These are phyloP conservation scores for Semicossyphus pulcher DNA, from an alignment of 2,113 vertebrate species.

Conservation along the genomic window DNA sequence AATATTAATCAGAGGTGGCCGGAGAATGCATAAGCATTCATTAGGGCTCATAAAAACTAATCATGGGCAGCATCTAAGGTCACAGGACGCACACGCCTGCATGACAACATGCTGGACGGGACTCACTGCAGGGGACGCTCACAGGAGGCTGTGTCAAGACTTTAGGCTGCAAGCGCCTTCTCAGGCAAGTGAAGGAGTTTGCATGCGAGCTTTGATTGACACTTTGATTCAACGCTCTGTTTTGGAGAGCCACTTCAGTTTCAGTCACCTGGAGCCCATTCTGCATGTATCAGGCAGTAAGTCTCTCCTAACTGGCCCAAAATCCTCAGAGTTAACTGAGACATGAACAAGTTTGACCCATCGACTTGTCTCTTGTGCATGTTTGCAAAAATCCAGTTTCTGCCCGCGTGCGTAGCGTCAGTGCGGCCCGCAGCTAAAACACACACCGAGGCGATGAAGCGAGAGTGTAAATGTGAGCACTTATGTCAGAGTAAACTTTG, in stretches of 20 bases:
- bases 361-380: conserved; percentile 8
- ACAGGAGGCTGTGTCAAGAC: background rate
- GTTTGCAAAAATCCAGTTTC: conserved; percentile 20
- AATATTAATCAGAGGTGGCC: conserved; percentile 77
- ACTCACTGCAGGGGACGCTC: conserved; percentile 24
- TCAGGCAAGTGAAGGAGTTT: background rate
- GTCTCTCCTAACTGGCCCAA: background rate
- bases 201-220: too few species aligned
- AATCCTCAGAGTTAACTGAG: conserved; percentile 3
- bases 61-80: conserved; percentile 71
- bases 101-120: conserved; percentile 27
- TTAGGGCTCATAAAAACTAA: conserved; percentile 76
- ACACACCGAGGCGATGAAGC: conserved; percentile 24
- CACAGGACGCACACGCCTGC: conserved; percentile 39
- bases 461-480: conserved; percentile 42
- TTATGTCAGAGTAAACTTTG: conserved; percentile 67
- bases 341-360: background rate
- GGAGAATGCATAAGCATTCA: conserved; percentile 74
- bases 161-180: background rate
- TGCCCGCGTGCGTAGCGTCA: background rate
- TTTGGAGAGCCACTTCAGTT: too few species aligned
- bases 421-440: conserved; percentile 46
- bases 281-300: background rate
- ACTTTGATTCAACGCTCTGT: too few species aligned
- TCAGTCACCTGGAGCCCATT: too few species aligned